Percentiles rank a stretch among this genome's conserved stretches.
Evolutionary conservation across 2,888 invertebrate species (phyloP).

Genomic region (Tipula confusa): DNA sequence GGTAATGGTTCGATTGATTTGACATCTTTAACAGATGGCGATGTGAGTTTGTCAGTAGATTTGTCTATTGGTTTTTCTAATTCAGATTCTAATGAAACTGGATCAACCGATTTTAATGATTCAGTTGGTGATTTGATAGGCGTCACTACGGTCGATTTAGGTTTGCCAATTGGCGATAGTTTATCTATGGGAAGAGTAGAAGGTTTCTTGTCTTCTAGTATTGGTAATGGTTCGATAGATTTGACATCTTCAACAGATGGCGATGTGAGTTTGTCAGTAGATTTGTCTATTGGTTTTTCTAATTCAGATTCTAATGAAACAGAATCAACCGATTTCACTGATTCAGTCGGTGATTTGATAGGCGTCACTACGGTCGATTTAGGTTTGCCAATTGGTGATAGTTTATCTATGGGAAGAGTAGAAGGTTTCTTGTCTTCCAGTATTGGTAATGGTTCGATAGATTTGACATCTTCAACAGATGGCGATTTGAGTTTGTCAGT

Average conservation of each 20-base stretch:
- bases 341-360: background rate
- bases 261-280: background rate
- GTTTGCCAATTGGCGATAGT: background rate
- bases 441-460: too few species aligned
- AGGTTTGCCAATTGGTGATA: slow-evolving; percentile 34
- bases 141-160: background rate
- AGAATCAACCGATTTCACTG: background rate
- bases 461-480: too few species aligned
- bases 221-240: background rate
- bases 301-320: background rate
- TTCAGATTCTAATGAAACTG: background rate
- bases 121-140: background rate
- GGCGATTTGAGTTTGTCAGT: too few species aligned
- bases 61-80: background rate
- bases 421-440: too few species aligned
- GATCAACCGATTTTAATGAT: background rate
- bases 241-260: background rate
- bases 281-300: background rate
- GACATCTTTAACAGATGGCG: background rate
- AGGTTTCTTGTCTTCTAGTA: background rate
- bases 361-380: background rate
- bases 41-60: background rate
- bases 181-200: background rate
- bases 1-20: background rate
- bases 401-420: background rate